These are phyloP conservation scores for Epizoanthus rinbou DNA, from an alignment of 92 coral and sea anemone genomes.

Conservation along the genomic window DNA sequence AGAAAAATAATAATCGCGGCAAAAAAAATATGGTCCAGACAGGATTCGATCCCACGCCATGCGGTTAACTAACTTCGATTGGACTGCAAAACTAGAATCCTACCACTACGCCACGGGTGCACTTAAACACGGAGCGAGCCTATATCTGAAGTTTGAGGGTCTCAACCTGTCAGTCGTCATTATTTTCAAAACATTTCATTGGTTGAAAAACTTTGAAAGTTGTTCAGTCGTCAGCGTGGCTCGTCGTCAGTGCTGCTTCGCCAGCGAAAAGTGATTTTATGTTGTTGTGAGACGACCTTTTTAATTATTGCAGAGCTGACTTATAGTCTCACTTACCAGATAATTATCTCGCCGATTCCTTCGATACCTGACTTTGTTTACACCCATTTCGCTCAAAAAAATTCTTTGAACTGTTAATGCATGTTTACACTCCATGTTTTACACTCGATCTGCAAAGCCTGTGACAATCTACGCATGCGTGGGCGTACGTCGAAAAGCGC, in stretches of 20 bases:
- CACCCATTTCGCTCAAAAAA: constrained; percentile 18
- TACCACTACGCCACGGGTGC: too few species aligned
- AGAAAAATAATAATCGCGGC: too few species aligned
- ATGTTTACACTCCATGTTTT: constrained; percentile 25
- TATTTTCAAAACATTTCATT: constrained; percentile 18
- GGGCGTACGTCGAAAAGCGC: constrained; percentile 27
- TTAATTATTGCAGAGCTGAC: background rate
- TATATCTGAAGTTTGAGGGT: constrained; percentile 13
- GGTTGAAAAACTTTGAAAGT: constrained; percentile 16
- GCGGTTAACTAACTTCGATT: too few species aligned
- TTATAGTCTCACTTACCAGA: constrained; percentile 17
- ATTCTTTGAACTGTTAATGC: constrained; percentile 8
- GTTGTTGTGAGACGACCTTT: constrained; percentile 17
- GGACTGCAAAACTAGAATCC: too few species aligned
- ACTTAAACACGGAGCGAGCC: too few species aligned
- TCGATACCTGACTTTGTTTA: constrained; percentile 19
- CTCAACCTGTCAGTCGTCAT: constrained; percentile 24
- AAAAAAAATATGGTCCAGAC: too few species aligned
- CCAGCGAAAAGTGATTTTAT: constrained; percentile 16
- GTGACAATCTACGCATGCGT: constrained; percentile 19
- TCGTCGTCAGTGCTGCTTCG: constrained; percentile 22
- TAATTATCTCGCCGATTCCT: constrained; percentile 17
- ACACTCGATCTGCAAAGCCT: constrained; percentile 26
- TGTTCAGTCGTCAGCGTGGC: constrained; percentile 27
- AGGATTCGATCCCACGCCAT: too few species aligned